Base-by-base conservation (phyloP, 2,113 vertebrate species). In the Lepus americanus region DNA sequence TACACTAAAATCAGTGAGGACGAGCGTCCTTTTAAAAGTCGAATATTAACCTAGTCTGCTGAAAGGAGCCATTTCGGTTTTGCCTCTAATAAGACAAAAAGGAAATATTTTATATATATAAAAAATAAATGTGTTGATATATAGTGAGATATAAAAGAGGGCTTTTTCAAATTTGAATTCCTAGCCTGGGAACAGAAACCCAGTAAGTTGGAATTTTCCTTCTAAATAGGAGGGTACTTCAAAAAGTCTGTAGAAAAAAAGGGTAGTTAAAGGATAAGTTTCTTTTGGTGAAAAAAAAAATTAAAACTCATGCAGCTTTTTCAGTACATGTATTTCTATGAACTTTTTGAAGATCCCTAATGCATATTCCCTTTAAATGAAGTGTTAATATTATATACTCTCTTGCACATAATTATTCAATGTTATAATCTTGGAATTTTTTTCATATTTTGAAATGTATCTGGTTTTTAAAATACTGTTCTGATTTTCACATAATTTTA, bases 81-180 rank as follows among this genome's bases (percentile, higher is more conserved):
- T 90, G 5, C 53, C 29, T 80, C 67, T 92, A 29, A 76, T 8
- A 84, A 66, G 3, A 61, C 80, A 51, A 92, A 33, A 49, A 66
- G 51, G 66, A 94, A 95, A 82, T 87, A 55, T 63, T 59, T 59
- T 59, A 17, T 59, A 17, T 59, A 17, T 59, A 17, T 55, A 51
- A 90, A 33, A 49, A 59, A 51, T 66, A 94, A 95, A 78, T 87
- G 49, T 55, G 84, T 92, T 89, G 25, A 83, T 77, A 53, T 11
- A 63, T 27, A 49, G 3, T 69, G 49, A 77, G 20, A 93, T 80
- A 73, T 59, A 61, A 72, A 33, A 25, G n/a, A 49, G 2, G 31
- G 1, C 5, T 82, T 94, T 94, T 92, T 87, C 44, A 80, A 39
- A 51, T 89, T 72, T 96, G 64, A 84, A 92, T 59, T 79, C n/a